Base-by-base conservation (phyloP, 1,140 invertebrate species). In the Diachasmimorpha longicaudata region DNA sequence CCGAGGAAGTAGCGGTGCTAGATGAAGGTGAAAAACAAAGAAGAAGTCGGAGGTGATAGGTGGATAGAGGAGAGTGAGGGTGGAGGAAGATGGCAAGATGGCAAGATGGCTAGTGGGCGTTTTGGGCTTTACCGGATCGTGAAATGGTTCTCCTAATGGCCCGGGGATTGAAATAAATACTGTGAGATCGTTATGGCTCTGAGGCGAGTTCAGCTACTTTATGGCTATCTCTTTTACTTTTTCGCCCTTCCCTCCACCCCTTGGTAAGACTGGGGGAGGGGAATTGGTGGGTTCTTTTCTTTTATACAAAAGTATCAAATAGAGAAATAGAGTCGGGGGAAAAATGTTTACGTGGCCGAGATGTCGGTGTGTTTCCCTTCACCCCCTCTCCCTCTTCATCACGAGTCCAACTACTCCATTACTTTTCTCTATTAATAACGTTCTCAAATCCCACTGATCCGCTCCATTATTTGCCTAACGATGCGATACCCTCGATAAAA, bases 141-240 rank as follows among this genome's bases (percentile, higher is more conserved):
- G 73, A 73, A 78, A 83, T 77, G 72, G 79, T 78, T 63, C 48
- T 36, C 48, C 39, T 79, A 77, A 79, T 78, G 74, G 76, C 42
- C 55, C 25, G 48, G 46, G 75, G 71, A 79, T 80, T 79, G 75
- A 76, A 81, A 78, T 82, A 78, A 77, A 75, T 79, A 80, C 77
- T 70, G 44, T 39, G 39, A 72, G 70, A 70, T 81, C 70, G 77
- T 79, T 81, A 78, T 81, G 75, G 74, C 58, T 74, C 74, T 66
- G 48, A 70, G 70, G 73, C 76, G 55, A 71, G 72, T 67, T 68
- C 46, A 66, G 72, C 39, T 75, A 70, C 78, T 81, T 72, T 70
- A 70, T 73, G 70, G 58, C 19, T 63, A 63, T 63, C 58, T 63
- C 58, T 63, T 63, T 31, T 63, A 63, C 58, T 31, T 14, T 19